Evolutionary conservation across 2,888 invertebrate genomes (phyloP), one percentile per base, ranked within the genome.

Genomic region (Zygaena filipendulae): DNA sequence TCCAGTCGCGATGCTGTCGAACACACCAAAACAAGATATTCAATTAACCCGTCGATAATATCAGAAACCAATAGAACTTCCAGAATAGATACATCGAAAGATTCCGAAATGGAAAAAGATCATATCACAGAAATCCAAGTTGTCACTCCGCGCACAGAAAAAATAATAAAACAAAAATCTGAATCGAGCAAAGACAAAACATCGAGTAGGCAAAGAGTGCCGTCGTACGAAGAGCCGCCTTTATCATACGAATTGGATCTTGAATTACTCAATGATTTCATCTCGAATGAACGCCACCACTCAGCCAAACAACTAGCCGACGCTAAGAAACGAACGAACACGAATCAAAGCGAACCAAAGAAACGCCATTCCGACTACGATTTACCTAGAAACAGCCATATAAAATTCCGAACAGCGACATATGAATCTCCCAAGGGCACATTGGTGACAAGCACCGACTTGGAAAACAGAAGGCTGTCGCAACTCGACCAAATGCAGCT

Each of bases 121-220:
- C 88, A 87, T 49, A 82, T 90, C 16, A 90, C 88, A 21, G 90
- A 90, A 66, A 90, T 90, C 32, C 87, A 88, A 62, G 88, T 89
- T 0, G 64, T 84, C 2, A 83, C 84, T 9, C 82, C 83, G 3
- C 66, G 69, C 23, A 72, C 56, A 29, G 82, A 64, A 40, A 69
- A 67, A 42, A 42, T 45, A 10, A 39, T 41, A 7, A 59, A 58
- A 37, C 50, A 64, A 27, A 58, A 59, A 47, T 36, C 58, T 11
- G 50, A 56, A 40, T 23, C 44, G 29, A 48, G 40, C 14, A 64
- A 60, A 56, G 56, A 61, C 59, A 56, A 52, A 61, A 49, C 71
- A 29, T 48, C 62, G 18, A 68, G 70, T 39, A 74, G 68, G 39
- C 77, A 79, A 38, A 55, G 77, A 52, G 55, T 55, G 13, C 68